Conservation (phyloP, 2,888 invertebrate genomes). For the Mechanitis messenoides region DNA sequence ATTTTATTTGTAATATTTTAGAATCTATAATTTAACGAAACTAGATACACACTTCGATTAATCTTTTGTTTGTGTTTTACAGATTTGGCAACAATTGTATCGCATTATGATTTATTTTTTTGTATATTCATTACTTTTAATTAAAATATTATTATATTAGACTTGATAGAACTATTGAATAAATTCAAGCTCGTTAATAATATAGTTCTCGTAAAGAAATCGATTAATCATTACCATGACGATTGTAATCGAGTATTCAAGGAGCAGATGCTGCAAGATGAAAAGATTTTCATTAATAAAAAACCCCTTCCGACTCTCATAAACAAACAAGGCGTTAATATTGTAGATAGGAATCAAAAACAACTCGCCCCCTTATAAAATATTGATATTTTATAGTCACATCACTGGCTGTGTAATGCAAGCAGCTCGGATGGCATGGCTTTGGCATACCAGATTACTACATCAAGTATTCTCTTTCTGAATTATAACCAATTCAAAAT, state of each 20-base stretch:
- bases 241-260: slow-evolving; percentile 36
- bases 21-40: slow-evolving; percentile 13
- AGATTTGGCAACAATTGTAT: too few relatives aligned
- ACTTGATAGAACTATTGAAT: slow-evolving; percentile 9
- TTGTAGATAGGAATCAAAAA: slow-evolving; percentile 60
- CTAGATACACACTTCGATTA: too few relatives aligned
- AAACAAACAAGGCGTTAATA: slow-evolving; percentile 75
- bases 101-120: too few relatives aligned
- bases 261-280: slow-evolving; percentile 56
- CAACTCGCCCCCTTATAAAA: slow-evolving; percentile 63
- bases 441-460: slow-evolving; percentile 66
- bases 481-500: slow-evolving; percentile 30
- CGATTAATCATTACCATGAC: slow-evolving; percentile 51
- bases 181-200: slow-evolving; percentile 31
- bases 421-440: slow-evolving; percentile 58
- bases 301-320: slow-evolving; percentile 43
- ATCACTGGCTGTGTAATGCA: slow-evolving; percentile 64
- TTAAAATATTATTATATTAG: not conserved
- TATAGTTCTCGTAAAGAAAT: slow-evolving; percentile 28
- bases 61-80: too few relatives aligned
- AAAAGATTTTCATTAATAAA: slow-evolving; percentile 47
- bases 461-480: slow-evolving; percentile 62
- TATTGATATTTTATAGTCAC: slow-evolving; percentile 73
- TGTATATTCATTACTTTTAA: too few relatives aligned
- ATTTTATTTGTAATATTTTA: not conserved